Conservation (phyloP, 2,797 vertebrate species). For the Sebastes cheni region DNA sequence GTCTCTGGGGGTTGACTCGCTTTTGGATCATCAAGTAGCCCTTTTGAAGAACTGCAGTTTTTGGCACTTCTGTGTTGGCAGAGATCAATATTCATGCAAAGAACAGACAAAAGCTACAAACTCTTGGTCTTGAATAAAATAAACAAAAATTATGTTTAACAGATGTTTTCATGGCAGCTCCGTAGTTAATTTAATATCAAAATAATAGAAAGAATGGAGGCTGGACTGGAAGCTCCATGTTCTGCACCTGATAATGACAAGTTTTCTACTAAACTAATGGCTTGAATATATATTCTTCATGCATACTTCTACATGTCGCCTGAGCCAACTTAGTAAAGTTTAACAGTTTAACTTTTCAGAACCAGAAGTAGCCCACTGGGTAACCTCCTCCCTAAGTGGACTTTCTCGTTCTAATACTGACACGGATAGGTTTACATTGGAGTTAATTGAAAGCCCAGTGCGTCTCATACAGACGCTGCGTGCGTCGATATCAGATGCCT, state of each 20-base stretch:
- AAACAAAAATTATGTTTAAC: too few relatives aligned
- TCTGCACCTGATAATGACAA: neutral
- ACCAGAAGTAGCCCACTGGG: too few relatives aligned
- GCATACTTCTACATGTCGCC: neutral
- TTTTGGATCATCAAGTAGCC: too few relatives aligned
- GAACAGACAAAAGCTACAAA: neutral
- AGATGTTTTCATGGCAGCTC: neutral
- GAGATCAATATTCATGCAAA: slow-evolving; percentile 19
- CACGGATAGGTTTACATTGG: too few relatives aligned
- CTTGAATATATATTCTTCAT: neutral
- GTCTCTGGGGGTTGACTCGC: too few relatives aligned
- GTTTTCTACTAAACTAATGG: neutral
- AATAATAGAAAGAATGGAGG: neutral
- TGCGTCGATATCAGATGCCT: neutral
- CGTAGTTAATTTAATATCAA: neutral
- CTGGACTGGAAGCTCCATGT: neutral
- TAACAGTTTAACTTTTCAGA: too few relatives aligned
- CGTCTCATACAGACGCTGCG: neutral
- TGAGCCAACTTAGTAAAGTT: too few relatives aligned
- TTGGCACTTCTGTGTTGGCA: too few relatives aligned
- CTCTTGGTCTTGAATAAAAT: neutral
- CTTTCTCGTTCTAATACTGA: too few relatives aligned
- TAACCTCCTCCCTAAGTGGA: too few relatives aligned
- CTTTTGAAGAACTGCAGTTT: too few relatives aligned
- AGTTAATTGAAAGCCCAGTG: too few relatives aligned